Evolutionary conservation across 2,888 invertebrate genomes (phyloP), one percentile per base, ranked within the genome.

Genomic region (Pasiphila rectangulata): DNA sequence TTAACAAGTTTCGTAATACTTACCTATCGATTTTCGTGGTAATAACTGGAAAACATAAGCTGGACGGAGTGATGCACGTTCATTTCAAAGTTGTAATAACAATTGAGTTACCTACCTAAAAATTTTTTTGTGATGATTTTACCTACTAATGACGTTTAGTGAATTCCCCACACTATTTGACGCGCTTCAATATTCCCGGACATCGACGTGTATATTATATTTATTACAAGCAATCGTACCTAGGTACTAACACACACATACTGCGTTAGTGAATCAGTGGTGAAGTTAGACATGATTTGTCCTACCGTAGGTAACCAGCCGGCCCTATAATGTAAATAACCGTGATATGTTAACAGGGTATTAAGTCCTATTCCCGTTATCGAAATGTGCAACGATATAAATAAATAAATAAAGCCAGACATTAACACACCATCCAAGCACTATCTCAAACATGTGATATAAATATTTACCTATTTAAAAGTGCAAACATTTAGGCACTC

Each of bases 71-170:
- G n/a, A n/a, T 39, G 39, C 37, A 42, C 27, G 43, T 27, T 34
- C 47, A 48, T 43, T 34, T 34, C 38, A 15, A 46, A n/a, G n/a
- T 35, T 16, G 23, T 12, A 25, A 24, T 6, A 10, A 27, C 7
- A 12, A 7, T 2, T 12, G 6, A 25, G 13, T 27, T 27, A 5
- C 6, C 6, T 27, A 13, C 25, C 6, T 7, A 13, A 6, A 13
- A 27, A 13, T 27, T 27, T 12, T n/a, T 41, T 24, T 17, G 20
- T 35, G 9, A 9, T 15, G 19, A 21, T 0, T 12, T 27, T 37
- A n/a, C 32, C 21, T 37, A 20, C 37, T 42, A 5, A 35, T 36
- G 29, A 7, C 20, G 10, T 32, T 32, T 10, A 10, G 7, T 37
- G 41, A 34, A 27, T 34, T 25, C 38, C n/a, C 27, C 32, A 20